Evolutionary conservation across 1,140 invertebrate genomes (phyloP).

Genomic region (Microplitis mediator): DNA sequence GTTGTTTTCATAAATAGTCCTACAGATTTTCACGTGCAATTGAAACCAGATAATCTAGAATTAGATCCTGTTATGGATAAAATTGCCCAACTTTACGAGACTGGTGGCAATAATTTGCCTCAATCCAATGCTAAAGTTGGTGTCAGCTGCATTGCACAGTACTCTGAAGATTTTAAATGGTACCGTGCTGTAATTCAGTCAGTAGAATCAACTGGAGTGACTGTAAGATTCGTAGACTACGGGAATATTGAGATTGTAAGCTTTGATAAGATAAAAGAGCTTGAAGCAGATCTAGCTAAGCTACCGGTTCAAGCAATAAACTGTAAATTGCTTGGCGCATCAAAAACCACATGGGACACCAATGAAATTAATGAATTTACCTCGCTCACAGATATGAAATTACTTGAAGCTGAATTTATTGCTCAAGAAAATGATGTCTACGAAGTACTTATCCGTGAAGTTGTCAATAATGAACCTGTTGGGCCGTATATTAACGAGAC

Average conservation of each 20-base stretch:
- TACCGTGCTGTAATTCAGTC: conserved; percentile 64
- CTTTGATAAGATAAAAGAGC: conserved; percentile 49
- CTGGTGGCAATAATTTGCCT: conserved; percentile 35
- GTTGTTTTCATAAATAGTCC: conserved; percentile 50
- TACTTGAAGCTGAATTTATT: conserved; percentile 52
- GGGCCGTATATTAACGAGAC: conserved; percentile 48
- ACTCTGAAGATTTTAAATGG: conserved; percentile 62
- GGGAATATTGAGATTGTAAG: conserved; percentile 56
- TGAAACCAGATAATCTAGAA: conserved; percentile 48
- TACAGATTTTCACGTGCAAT: conserved; percentile 61
- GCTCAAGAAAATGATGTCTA: conserved; percentile 43
- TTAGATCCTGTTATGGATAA: conserved; percentile 55
- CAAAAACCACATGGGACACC: conserved; percentile 34
- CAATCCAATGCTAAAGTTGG: conserved; percentile 33
- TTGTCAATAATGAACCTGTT: conserved; percentile 19
- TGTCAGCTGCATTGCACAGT: conserved; percentile 62
- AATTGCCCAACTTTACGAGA: conserved; percentile 47
- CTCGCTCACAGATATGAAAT: conserved; percentile 30
- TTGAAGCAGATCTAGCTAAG: conserved; percentile 43
- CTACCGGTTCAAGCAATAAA: conserved; percentile 52
- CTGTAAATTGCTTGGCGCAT: conserved; percentile 50
- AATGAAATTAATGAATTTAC: conserved; percentile 39
- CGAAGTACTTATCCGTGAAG: conserved; percentile 45
- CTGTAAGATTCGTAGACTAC: conserved; percentile 66
- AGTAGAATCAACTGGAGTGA: conserved; percentile 41